Conservation (phyloP, 2,888 invertebrate species). For the Adela reaumurella region DNA sequence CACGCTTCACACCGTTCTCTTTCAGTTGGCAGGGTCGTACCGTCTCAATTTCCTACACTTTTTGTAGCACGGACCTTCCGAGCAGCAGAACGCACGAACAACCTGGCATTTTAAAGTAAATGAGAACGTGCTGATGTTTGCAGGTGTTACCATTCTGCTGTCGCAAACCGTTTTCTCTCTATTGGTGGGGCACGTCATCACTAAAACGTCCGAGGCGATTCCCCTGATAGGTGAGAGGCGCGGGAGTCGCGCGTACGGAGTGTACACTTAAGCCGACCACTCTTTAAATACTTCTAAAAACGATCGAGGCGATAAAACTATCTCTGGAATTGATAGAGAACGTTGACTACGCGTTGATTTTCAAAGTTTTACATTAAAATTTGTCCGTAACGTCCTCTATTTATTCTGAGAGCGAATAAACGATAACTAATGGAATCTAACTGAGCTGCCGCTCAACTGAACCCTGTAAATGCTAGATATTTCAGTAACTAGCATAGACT, state of each 20-base stretch:
- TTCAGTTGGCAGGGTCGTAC: neutral
- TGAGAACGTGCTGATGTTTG: slow-evolving; percentile 61
- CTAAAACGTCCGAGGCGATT: slow-evolving; percentile 98
- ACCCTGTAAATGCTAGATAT: too few species aligned
- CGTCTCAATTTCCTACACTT: neutral
- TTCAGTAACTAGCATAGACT: too few species aligned
- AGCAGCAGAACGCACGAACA: too few species aligned
- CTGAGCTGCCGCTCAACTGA: too few species aligned
- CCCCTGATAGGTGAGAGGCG: slow-evolving; percentile 87
- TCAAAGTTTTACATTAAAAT: too few species aligned
- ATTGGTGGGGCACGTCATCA: slow-evolving; percentile 98
- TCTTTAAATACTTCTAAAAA: neutral
- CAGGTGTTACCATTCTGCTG: slow-evolving; percentile 98
- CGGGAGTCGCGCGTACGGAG: slow-evolving; percentile 1
- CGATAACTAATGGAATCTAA: too few species aligned
- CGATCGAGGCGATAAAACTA: neutral
- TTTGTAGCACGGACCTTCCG: too few species aligned
- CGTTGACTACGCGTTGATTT: too few species aligned
- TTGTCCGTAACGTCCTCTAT: neutral
- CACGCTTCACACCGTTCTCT: neutral
- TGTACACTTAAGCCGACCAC: neutral
- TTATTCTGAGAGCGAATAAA: neutral
- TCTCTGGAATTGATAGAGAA: neutral
- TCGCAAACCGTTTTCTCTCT: slow-evolving; percentile 99
- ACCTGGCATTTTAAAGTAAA: neutral